A percentile compares a stretch with the other conserved stretches of the same genome.
These are phyloP conservation scores for Troilus luridus DNA, from an alignment of 2,888 invertebrate species.

Conservation along the genomic window DNA sequence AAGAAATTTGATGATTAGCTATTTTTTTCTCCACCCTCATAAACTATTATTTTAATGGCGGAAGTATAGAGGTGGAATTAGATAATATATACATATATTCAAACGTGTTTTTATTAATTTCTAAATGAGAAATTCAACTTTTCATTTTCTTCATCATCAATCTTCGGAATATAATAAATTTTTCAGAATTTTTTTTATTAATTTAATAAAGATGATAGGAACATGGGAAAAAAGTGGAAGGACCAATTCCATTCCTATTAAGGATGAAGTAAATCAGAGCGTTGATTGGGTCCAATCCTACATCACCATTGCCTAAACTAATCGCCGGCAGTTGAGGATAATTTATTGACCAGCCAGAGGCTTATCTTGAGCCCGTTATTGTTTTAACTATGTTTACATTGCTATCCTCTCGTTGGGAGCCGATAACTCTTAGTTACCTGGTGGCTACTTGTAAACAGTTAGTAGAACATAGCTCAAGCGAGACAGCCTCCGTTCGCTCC, in stretches of 20 bases:
- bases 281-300: not conserved
- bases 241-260: not conserved
- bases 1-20: too few species aligned
- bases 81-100: too few species aligned
- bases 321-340: not conserved
- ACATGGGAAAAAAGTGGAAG: not conserved
- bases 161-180: not conserved
- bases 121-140: not conserved
- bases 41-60: too few species aligned
- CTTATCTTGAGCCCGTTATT: conserved; percentile 35
- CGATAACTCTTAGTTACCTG: conserved; percentile 39
- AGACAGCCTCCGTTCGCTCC: not conserved
- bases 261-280: not conserved
- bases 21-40: too few species aligned
- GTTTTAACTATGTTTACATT: conserved; percentile 43
- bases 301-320: not conserved
- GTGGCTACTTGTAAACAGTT: conserved; percentile 25
- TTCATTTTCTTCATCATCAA: not conserved
- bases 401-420: not conserved
- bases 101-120: not conserved
- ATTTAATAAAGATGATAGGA: not conserved
- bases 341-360: not conserved
- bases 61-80: too few species aligned
- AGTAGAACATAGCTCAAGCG: not conserved
- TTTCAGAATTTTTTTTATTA: not conserved